Conservation (phyloP, 2,888 invertebrate genomes). For the Cephonodes hylas region DNA sequence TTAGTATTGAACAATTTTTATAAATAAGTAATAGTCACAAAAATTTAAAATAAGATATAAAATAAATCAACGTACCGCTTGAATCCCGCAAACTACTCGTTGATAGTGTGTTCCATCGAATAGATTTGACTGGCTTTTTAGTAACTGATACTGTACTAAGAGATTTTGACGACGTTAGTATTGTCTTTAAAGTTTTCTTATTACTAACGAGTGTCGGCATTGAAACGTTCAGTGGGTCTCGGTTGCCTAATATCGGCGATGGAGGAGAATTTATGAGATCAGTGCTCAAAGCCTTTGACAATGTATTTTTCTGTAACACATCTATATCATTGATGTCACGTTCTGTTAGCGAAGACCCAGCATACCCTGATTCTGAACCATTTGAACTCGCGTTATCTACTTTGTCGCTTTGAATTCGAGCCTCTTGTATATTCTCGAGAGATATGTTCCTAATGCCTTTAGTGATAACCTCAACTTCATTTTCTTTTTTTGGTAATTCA, state of each 20-base stretch:
- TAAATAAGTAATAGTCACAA: not conserved
- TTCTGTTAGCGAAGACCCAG: slow-evolving; percentile 5
- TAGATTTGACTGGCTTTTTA: slow-evolving; percentile 46
- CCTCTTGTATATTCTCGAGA: slow-evolving; percentile 32
- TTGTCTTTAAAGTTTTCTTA: slow-evolving; percentile 4
- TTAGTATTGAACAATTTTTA: not conserved
- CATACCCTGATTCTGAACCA: slow-evolving; percentile 14
- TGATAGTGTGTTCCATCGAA: slow-evolving; percentile 61
- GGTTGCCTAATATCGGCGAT: not conserved
- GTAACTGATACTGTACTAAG: slow-evolving; percentile 35
- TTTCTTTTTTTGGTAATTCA: slow-evolving; percentile 23
- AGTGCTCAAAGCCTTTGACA: not conserved
- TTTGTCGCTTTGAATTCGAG: slow-evolving; percentile 25
- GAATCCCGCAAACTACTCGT: not conserved
- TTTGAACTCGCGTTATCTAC: slow-evolving; percentile 5
- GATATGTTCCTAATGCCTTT: slow-evolving; percentile 35
- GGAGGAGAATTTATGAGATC: not conserved
- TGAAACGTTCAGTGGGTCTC: not conserved
- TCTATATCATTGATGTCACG: not conserved
- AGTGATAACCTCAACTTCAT: slow-evolving; percentile 29
- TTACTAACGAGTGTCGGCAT: not conserved
- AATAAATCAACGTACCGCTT: slow-evolving; percentile 19
- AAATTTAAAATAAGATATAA: not conserved
- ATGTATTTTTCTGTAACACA: not conserved
- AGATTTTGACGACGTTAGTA: slow-evolving; percentile 49